Percentiles rank a stretch among this genome's conserved stretches.
Conservation (phyloP, 2,797 vertebrate genomes). For the Micromesistius poutassou region DNA sequence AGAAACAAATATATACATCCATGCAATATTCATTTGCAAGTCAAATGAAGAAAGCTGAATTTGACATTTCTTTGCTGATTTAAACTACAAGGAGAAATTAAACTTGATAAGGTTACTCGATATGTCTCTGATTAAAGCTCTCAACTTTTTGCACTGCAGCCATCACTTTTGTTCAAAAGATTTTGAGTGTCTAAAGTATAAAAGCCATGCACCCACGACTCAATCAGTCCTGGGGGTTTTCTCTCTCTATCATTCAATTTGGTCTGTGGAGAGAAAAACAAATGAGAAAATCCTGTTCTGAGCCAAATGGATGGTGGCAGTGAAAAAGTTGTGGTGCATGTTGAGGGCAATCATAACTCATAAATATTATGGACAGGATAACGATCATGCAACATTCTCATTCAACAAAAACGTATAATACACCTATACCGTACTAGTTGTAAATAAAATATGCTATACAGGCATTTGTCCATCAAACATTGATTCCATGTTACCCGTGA, state of each 20-base stretch:
- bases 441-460: neutral
- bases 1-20: neutral
- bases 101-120: neutral
- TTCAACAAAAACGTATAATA: neutral
- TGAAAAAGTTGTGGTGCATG: neutral
- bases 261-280: neutral
- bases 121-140: too few relatives aligned
- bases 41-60: neutral
- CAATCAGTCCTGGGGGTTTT: neutral
- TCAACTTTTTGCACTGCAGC: neutral
- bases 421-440: neutral
- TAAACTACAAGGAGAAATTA: neutral
- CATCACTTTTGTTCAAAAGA: neutral
- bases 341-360: neutral
- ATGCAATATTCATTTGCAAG: neutral
- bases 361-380: neutral
- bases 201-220: neutral
- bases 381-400: neutral
- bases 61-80: neutral
- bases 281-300: neutral
- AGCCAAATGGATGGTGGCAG: neutral
- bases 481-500: neutral
- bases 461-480: neutral
- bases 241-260: slow-evolving; percentile 1
- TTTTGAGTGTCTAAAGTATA: neutral